These are phyloP conservation scores for Apodemus sylvaticus DNA, from an alignment of 2,113 vertebrate genomes.

Conservation along the genomic window DNA sequence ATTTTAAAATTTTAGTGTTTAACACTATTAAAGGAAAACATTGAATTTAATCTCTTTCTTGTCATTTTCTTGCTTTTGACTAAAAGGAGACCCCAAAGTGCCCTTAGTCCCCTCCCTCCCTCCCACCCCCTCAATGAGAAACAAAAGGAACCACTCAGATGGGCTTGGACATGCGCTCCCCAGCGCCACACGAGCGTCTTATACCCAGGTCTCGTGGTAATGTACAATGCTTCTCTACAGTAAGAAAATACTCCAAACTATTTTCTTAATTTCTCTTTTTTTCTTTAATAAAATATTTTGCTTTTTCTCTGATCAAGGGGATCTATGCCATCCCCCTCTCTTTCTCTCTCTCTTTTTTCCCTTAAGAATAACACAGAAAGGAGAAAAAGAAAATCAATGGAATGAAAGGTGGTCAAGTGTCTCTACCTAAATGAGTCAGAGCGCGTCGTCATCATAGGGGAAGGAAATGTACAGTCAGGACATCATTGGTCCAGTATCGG, in stretches of 20 bases:
- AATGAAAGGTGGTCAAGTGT: constrained; percentile 84
- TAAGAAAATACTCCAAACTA: constrained; percentile 94
- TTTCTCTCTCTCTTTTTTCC: constrained; percentile 64
- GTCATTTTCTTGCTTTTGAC: constrained; percentile 80
- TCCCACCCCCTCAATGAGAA: constrained; percentile 79
- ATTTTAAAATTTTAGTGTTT: constrained; percentile 89
- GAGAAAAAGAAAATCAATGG: constrained; percentile 83
- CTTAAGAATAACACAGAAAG: constrained; percentile 86
- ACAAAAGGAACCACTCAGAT: constrained; percentile 83
- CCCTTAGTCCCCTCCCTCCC: constrained; percentile 73
- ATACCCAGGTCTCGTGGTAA: constrained; percentile 86
- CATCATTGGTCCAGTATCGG: constrained; percentile 84
- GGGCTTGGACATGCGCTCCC: constrained; percentile 84
- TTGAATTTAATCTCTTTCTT: constrained; percentile 84
- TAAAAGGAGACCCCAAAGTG: constrained; percentile 81
- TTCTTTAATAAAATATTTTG: constrained; percentile 90
- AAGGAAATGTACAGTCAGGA: constrained; percentile 88
- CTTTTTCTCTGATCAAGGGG: constrained; percentile 83
- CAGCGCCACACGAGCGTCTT: constrained; percentile 87
- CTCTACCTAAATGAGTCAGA: constrained; percentile 83
- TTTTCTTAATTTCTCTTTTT: constrained; percentile 87
- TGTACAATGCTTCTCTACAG: constrained; percentile 90
- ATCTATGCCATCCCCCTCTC: constrained; percentile 72
- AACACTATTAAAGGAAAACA: constrained; percentile 87
- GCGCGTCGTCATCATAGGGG: constrained; percentile 82